phyloP scores from a whole-genome alignment of 2,888 invertebrate genomes.

The Isoperla grammatica region DNA sequence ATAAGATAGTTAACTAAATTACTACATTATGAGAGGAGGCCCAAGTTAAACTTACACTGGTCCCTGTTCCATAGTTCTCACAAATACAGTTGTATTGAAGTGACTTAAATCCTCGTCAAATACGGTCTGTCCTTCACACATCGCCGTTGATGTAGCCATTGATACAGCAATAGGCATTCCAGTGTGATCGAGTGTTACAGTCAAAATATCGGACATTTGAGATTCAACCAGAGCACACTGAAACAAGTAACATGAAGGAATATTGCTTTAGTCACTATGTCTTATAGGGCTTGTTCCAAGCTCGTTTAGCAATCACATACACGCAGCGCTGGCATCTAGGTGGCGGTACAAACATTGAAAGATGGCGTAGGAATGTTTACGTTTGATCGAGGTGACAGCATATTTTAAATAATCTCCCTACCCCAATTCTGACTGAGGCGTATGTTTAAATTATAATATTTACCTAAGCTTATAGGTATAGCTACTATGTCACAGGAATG shows the following conservation, averaged over 20 bases:
- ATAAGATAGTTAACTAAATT: no score
- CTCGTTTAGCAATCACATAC: no score
- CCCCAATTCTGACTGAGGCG: no score
- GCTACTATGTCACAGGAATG: no score
- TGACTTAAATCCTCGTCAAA: conserved; percentile 44
- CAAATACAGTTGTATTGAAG: conserved; percentile 71
- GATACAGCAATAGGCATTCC: conserved; percentile 72
- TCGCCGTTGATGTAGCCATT: conserved; percentile 47
- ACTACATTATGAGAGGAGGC: no score
- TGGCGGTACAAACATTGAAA: no score
- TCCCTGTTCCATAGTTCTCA: conserved; percentile 74
- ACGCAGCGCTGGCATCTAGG: no score
- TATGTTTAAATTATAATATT: not conserved
- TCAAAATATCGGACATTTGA: conserved; percentile 70
- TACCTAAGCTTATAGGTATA: not conserved
- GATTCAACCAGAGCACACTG: conserved; percentile 70
- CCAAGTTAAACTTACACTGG: conserved; percentile 68
- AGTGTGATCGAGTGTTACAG: conserved; percentile 71
- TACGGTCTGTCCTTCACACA: conserved; percentile 45
- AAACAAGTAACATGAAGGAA: conserved; percentile 34
- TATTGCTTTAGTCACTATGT: no score
- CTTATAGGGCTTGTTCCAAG: no score
- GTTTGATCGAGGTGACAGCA: no score
- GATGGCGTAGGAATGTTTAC: no score
- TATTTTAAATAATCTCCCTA: no score